These are phyloP conservation scores for Benitochromis conjunctus DNA, from an alignment of 2,113 vertebrate species.

Conservation along the genomic window DNA sequence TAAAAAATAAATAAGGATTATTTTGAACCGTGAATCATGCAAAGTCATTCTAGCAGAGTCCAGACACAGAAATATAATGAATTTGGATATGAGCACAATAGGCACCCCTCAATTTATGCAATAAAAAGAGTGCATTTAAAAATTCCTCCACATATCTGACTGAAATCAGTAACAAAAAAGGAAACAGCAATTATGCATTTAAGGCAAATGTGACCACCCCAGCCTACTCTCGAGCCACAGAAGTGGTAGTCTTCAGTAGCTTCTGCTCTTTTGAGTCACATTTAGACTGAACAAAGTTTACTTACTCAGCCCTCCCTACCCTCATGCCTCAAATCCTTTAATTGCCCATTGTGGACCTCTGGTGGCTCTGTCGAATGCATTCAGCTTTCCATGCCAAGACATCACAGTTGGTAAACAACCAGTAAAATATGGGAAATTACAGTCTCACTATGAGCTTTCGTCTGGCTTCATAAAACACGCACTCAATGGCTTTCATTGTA, in stretches of 20 bases:
- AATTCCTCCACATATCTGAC: not conserved
- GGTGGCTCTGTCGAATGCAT: not conserved
- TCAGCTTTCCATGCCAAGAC: not conserved
- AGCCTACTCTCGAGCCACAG: not conserved
- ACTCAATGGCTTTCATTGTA: not conserved
- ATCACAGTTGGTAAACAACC: constrained; percentile 20
- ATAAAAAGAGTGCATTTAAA: not conserved
- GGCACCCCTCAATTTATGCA: not conserved
- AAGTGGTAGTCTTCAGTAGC: not conserved
- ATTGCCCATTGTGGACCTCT: constrained; percentile 21
- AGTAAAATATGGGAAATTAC: constrained; percentile 17
- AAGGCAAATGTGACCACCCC: not conserved
- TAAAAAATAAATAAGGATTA: not conserved
- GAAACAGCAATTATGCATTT: not conserved
- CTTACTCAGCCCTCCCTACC: not conserved
- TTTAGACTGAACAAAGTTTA: not conserved
- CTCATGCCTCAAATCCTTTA: constrained; percentile 38
- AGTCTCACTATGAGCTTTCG: not conserved
- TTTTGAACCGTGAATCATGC: not conserved
- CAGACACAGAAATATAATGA: not conserved
- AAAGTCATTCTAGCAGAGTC: not conserved
- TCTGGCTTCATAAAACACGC: not conserved
- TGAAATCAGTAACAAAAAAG: not conserved
- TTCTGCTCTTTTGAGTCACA: not conserved
- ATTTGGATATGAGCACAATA: not conserved